Evolutionary conservation across 1,140 invertebrate genomes (phyloP).

Genomic region (Polypedilum pembai): DNA sequence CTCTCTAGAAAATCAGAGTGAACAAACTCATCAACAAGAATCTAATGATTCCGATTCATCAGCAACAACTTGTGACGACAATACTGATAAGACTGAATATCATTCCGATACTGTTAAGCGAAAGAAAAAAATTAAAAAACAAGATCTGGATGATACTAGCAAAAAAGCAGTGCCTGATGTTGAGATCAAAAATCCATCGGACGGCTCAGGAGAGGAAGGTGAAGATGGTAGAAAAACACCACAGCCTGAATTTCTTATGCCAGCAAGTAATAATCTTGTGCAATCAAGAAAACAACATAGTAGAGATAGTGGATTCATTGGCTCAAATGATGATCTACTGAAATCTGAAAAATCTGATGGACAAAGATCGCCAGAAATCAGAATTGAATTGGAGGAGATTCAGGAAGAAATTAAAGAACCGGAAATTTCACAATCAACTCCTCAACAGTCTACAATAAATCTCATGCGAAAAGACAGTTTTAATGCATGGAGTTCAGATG

Average conservation of each 20-base stretch:
- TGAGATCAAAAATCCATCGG: slow-evolving; percentile 35
- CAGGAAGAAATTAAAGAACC: slow-evolving; percentile 40
- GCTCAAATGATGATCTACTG: slow-evolving; percentile 76
- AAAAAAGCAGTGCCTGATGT: slow-evolving; percentile 55
- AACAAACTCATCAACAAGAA: slow-evolving; percentile 40
- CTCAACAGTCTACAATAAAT: slow-evolving; percentile 34
- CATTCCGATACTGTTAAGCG: slow-evolving; percentile 76
- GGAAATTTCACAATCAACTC: slow-evolving; percentile 34
- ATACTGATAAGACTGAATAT: slow-evolving; percentile 58
- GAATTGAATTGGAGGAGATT: slow-evolving; percentile 51
- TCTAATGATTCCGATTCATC: slow-evolving; percentile 59
- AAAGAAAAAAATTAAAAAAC: slow-evolving; percentile 57
- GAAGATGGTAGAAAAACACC: slow-evolving; percentile 47
- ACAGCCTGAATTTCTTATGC: slow-evolving; percentile 47
- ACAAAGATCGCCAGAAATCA: slow-evolving; percentile 44
- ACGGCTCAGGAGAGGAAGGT: slow-evolving; percentile 18
- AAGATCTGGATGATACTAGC: slow-evolving; percentile 49
- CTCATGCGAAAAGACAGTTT: slow-evolving; percentile 78
- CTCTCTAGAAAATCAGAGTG: slow-evolving; percentile 43
- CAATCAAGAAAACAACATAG: slow-evolving; percentile 65
- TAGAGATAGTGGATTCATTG: slow-evolving; percentile 77
- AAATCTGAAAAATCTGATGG: slow-evolving; percentile 57
- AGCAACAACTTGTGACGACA: slow-evolving; percentile 67
- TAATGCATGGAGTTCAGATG: slow-evolving; percentile 88
- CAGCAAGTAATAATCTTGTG: slow-evolving; percentile 47